Base-by-base conservation (phyloP, 2,888 invertebrate genomes). In the Philereme transversata region DNA sequence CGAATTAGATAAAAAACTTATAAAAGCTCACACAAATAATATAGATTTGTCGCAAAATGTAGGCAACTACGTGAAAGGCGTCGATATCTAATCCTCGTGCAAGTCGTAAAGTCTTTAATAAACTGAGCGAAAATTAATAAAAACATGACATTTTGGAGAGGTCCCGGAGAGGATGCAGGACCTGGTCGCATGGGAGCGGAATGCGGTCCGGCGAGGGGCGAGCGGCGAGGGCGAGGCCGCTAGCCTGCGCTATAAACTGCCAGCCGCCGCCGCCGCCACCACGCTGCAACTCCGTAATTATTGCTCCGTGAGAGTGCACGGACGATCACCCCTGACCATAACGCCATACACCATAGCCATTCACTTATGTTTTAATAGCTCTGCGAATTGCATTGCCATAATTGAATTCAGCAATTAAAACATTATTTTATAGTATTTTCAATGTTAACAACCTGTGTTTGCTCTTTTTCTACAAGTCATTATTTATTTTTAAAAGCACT, bases 111-210 rank as follows among this genome's bases (percentile, higher is more conserved):
- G 40, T 55, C 34, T 51, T n/a, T n/a, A n/a, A 46, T 62, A 57
- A 69, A 73, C 69, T 67, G 57, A 70, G 74, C 70, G 65, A 74
- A 68, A 76, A 79, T 82, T 83, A 85, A 86, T 85, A 86, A 86
- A 83, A 87, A 85, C 84, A 84, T 82, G 84, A 87, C 83, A 86
- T 88, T 90, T 90, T 81, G 86, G 88, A 78, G 83, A 84, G 83
- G 81, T 86, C 84, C 87, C 83, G 85, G 73, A 80, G 81, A 83
- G 82, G 82, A 81, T 81, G 79, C 82, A 82, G 85, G 83, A 84
- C 79, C 84, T 84, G 84, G 90, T 87, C 89, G 90, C 88, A 88
- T 92, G 91, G 91, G 91, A 92, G 91, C 84, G 91, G 91, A 92
- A 92, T 92, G 91, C 88, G 88, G 91, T 91, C 85, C 87, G 82